Evolutionary conservation across 2,797 vertebrate species (phyloP), one percentile per base, ranked within the genome.

Genomic region (Apogon talboti): DNA sequence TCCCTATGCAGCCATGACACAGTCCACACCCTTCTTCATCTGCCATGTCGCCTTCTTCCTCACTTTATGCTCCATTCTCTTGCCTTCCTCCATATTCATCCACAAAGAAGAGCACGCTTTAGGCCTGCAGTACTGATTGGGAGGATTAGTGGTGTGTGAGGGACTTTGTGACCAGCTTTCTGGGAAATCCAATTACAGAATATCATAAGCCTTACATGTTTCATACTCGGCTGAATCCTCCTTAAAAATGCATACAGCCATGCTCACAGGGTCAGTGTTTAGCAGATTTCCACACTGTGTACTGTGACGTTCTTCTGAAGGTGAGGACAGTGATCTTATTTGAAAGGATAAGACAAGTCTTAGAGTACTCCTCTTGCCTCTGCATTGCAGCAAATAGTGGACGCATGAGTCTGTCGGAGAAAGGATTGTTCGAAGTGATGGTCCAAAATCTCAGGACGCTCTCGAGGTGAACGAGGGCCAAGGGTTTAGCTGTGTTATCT

Each of bases 101-200:
- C 78, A 74, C 37, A 46, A 80, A 70, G 77, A 89, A 40, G 75
- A 66, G 83, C 82, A 69, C 35, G 71, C 84, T 82, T 73, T 55
- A 79, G 86, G 79, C 86, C 89, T 13, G 71, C 84, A 82, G 78
- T 86, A 84, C 89, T 92, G 92, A 94, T 92, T 92, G 89, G 89
- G 81, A 90, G 93, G 92, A 93, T 94, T 93, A 93, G 89, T 87
- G 83, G 88, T 88, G 91, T 91, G 89, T 87, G 89, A 92, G 89
- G 82, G 91, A 94, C 92, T 93, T 92, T 92, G 92, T 93, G 91
- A 93, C 92, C 90, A 92, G 92, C 92, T 93, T 93, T 92, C 90
- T 88, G 85, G 87, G 89, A 93, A 95, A 95, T 94, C 92, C 93
- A 94, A 94, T 94, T 94, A 94, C 91, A 83, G 87, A 93, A 90